These are phyloP conservation scores for Eupithecia vulgata DNA, from an alignment of 2,888 invertebrate genomes.

Conservation along the genomic window DNA sequence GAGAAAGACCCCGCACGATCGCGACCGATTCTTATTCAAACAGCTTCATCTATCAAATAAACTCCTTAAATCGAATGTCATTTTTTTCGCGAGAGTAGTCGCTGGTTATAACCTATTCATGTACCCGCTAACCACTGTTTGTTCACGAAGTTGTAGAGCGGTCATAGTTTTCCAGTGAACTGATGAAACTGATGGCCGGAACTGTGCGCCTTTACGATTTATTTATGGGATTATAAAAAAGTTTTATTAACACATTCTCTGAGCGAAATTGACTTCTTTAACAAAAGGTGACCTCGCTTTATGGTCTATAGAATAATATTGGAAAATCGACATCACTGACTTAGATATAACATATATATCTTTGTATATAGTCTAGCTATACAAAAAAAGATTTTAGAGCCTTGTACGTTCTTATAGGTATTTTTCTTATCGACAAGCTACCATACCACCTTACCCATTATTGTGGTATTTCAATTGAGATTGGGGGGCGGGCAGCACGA, in stretches of 20 bases:
- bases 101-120: constrained; percentile 70
- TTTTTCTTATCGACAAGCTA: not conserved
- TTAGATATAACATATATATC: too few relatives aligned
- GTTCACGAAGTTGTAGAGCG: constrained; percentile 63
- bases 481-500: too few relatives aligned
- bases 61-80: constrained; percentile 43
- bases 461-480: too few relatives aligned
- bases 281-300: constrained; percentile 30
- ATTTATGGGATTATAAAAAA: constrained; percentile 41
- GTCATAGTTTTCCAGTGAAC: constrained; percentile 45
- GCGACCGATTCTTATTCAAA: constrained; percentile 69
- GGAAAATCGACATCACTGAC: not conserved
- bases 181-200: constrained; percentile 37
- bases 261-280: constrained; percentile 28
- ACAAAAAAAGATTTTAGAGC: not conserved
- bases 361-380: too few relatives aligned
- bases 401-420: not conserved
- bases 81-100: constrained; percentile 37
- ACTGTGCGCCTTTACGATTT: constrained; percentile 40
- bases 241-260: constrained; percentile 34
- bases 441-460: too few relatives aligned
- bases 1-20: constrained; percentile 57
- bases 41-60: constrained; percentile 37
- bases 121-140: constrained; percentile 63
- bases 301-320: not conserved